Base-by-base conservation (phyloP, 2,113 vertebrate genomes). In the Muscicapa adusta region DNA sequence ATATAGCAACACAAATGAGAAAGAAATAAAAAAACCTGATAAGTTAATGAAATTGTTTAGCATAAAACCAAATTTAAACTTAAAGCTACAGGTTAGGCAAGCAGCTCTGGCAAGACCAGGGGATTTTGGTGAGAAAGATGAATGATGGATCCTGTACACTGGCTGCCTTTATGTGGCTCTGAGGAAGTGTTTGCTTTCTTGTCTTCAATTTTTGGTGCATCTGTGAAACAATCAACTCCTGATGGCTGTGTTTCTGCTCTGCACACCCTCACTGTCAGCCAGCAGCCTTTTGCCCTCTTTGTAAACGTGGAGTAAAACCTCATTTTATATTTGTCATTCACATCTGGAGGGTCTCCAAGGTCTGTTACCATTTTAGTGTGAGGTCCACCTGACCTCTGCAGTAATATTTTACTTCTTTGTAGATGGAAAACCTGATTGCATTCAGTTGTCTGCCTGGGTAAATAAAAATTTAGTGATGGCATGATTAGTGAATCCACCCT, bases 231-330 rank as follows among this genome's bases (percentile, higher is more conserved):
- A 36, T 14, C 17, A 75, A 2, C 50, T 78, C 18, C 70, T 36
- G 57, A 51, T 1, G 1, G 22, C 24, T 68, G 14, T 60, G 38
- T 17, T 82, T 63, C 75, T 67, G 57, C 62, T 90, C 74, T 75
- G 74, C 43, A 38, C 4, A 36, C 9, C 43, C 40, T 92, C 45
- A 18, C 25, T 76, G 40, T 60, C 82, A 90, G 43, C n/a, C 20
- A 66, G 34, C 26, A 0, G 0, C 6, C 45, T 74, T 84, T 57
- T 1, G 10, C 17, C 25, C 9, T 89, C 26, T 67, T 54, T 33
- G 51, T 50, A 82, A 92, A 88, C 12, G 6, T 0, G 0, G 43
- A 83, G 36, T 56, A 60, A 93, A 90, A 60, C 8, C 24, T 70
- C 8, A 48, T 65, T 90, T 83, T 61, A 34, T 38, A 48, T 40